Evolutionary conservation across 2,797 vertebrate species (phyloP).

Genomic region (Artibeus lituratus): DNA sequence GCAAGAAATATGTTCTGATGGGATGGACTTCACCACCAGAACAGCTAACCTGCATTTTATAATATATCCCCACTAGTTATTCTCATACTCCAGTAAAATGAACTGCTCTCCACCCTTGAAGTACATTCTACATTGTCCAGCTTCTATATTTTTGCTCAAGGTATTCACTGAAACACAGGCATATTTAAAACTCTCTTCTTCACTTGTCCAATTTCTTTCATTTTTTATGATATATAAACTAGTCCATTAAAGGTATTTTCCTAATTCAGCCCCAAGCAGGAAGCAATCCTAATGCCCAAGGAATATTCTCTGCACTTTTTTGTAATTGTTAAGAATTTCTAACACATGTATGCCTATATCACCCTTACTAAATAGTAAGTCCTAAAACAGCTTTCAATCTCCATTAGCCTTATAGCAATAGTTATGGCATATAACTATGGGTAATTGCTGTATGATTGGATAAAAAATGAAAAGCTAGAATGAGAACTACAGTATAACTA

Average conservation of each 20-base stretch:
- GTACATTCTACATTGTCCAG: background rate
- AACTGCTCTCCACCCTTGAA: background rate
- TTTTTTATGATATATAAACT: slow-evolving; percentile 7
- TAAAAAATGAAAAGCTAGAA: background rate
- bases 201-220: background rate
- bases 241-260: background rate
- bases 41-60: background rate
- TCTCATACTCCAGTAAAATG: background rate
- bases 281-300: background rate
- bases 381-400: background rate
- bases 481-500: background rate
- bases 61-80: background rate
- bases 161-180: background rate
- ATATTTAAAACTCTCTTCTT: background rate
- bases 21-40: background rate
- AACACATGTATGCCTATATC: background rate
- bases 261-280: background rate
- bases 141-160: background rate
- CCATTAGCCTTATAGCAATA: background rate
- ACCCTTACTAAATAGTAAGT: background rate
- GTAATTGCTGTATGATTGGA: background rate
- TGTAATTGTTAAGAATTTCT: background rate
- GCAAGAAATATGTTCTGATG: background rate
- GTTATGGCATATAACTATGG: background rate
- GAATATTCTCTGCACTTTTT: background rate